Conservation (phyloP, 2,113 vertebrate genomes). For the Lamprotornis superbus region DNA sequence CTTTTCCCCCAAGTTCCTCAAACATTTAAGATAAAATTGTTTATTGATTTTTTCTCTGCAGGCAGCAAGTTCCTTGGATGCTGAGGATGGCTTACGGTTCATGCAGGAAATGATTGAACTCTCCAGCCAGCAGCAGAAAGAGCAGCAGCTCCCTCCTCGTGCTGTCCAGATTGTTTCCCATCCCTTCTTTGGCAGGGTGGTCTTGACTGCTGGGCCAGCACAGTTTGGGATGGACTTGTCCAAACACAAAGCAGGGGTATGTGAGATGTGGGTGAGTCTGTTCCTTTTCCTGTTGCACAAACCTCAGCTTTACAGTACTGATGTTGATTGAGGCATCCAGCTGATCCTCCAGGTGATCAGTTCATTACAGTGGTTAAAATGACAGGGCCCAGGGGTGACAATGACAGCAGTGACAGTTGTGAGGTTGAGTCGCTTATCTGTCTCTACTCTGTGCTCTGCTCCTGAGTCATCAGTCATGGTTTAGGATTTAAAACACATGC, state of each 20-base stretch:
- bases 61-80: slow-evolving; percentile 94
- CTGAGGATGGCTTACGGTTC: slow-evolving; percentile 95
- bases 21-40: background rate
- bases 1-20: background rate
- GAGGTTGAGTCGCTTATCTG: background rate
- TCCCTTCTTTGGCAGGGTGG: slow-evolving; percentile 94
- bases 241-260: slow-evolving; percentile 89
- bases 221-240: slow-evolving; percentile 96
- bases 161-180: slow-evolving; percentile 96
- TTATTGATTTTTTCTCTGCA: slow-evolving; percentile 8
- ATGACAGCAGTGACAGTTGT: background rate
- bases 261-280: background rate
- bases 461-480: background rate
- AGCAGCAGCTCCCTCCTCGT: slow-evolving; percentile 95
- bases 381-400: background rate
- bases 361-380: background rate
- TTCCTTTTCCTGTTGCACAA: background rate
- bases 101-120: slow-evolving; percentile 99
- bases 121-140: slow-evolving; percentile 98
- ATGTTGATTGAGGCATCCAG: background rate
- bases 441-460: background rate
- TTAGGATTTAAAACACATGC: background rate
- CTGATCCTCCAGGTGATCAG: background rate
- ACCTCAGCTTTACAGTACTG: background rate
- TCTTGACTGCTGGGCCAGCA: slow-evolving; percentile 94